phyloP scores from a whole-genome alignment of 2,797 vertebrate species.

The Merluccius polli region DNA sequence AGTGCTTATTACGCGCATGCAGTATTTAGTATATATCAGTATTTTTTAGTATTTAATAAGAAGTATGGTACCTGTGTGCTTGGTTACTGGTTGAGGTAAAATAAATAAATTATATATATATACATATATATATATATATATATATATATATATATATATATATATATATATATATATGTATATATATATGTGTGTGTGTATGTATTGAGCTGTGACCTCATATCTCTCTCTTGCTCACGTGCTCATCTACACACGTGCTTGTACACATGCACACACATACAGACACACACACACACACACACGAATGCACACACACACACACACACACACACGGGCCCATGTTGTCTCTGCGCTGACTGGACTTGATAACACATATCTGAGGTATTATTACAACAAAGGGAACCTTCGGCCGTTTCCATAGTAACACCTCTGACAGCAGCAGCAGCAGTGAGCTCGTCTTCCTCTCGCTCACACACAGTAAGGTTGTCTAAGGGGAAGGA shows the following conservation, averaged over 20 bases:
- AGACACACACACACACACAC: too few species aligned
- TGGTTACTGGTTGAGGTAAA: background rate
- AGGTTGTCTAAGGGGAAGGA: background rate
- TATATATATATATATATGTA: too few species aligned
- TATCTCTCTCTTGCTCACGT: background rate
- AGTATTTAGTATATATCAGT: background rate
- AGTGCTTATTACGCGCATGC: background rate
- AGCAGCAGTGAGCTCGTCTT: background rate
- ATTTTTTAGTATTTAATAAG: too few species aligned
- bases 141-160: background rate
- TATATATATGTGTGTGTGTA: too few species aligned
- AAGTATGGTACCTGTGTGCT: background rate
- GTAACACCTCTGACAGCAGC: constrained; percentile 41
- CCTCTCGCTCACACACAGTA: background rate
- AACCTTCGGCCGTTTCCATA: constrained; percentile 45
- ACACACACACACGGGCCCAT: background rate
- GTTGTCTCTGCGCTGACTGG: background rate
- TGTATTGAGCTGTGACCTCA: background rate
- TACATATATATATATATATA: background rate
- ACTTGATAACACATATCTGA: background rate
- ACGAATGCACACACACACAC: too few species aligned
- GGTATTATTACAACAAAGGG: constrained; percentile 7
- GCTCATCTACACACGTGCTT: background rate
- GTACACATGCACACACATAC: too few species aligned
- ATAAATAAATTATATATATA: background rate